Evolutionary conservation across 2,888 invertebrate genomes (phyloP), one percentile per base, ranked within the genome.

Genomic region (Diaperis boleti): DNA sequence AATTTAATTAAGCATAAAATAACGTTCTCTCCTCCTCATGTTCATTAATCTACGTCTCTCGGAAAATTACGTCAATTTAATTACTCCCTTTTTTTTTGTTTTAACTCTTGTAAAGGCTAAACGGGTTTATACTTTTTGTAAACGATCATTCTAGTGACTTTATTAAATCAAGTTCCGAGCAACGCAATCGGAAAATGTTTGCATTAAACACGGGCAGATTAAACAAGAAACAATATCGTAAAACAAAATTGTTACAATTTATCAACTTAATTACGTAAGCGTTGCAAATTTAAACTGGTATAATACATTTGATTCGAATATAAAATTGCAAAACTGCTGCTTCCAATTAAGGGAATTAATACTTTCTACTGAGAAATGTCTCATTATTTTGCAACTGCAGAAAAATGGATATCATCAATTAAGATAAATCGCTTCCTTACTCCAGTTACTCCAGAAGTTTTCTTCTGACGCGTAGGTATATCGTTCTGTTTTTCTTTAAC

Each of bases 341-440:
- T 17, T 13, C 44, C 44, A 44, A 22, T 44, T 49, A 42, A 54
- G 54, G 41, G 31, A 41, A 26, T 54, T 41, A 54, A 41, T 42
- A 31, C 54, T 54, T 54, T 54, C 54, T 54, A 54, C 29, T 42
- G 17, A 42, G 54, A 52, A 52, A 18, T 35, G 49, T 35, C 49
- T 35, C 20, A 39, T 33, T 52, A 52, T 26, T 42, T 42, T 10
- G 31, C 13, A 54, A 54, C 39, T 54, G 54, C 42, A 31, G 18
- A 54, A 41, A 42, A 41, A 41, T 14, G 22, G 18, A 41, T 54
- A 26, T 54, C 54, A 14, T 26, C 52, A 45, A 11, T 39, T 39
- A 39, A 6, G 3, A 41, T 10, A 6, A n/a, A 26, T 26, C 26
- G 26, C 8, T 26, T 26, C 35, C 35, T 6, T 14, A 14, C 10